A percentile compares a stretch with the other conserved stretches of the same genome.
These are phyloP conservation scores for Orgyia antiqua DNA, from an alignment of 2,888 invertebrate species.

Conservation along the genomic window DNA sequence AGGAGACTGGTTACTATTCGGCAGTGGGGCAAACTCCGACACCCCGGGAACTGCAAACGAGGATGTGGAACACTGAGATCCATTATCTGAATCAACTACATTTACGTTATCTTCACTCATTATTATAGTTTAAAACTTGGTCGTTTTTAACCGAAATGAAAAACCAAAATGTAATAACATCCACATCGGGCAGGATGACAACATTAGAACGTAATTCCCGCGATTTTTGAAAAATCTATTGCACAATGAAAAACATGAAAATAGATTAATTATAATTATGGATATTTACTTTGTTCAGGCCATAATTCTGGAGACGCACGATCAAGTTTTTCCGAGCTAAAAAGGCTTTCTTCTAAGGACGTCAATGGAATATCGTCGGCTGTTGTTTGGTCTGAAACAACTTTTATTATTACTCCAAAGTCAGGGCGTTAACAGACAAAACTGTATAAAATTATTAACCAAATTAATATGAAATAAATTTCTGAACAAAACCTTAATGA, in stretches of 20 bases:
- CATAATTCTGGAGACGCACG: conserved; percentile 97
- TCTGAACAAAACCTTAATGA: neutral
- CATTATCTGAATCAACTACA: conserved; percentile 40
- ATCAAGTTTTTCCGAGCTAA: conserved; percentile 94
- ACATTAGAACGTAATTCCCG: conserved; percentile 54
- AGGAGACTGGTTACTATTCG: conserved; percentile 74
- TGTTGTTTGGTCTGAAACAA: conserved; percentile 56
- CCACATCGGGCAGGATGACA: conserved; percentile 59
- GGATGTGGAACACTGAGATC: conserved; percentile 49
- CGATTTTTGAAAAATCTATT: conserved; percentile 55
- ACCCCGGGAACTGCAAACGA: conserved; percentile 90
- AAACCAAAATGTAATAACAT: conserved; percentile 34
- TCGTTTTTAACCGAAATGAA: conserved; percentile 62
- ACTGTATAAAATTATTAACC: neutral
- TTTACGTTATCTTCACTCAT: conserved; percentile 52
- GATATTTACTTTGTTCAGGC: conserved; percentile 93
- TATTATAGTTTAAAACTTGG: conserved; percentile 48
- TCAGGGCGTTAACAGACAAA: neutral
- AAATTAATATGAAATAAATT: neutral
- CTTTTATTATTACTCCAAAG: conserved; percentile 2
- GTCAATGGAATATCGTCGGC: conserved; percentile 72
- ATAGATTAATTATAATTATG: conserved; percentile 12
- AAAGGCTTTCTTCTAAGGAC: conserved; percentile 84
- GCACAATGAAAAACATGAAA: neutral
- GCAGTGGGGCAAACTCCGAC: conserved; percentile 87